Evolutionary conservation across 2,113 vertebrate genomes (phyloP), one percentile per base, ranked within the genome.

Genomic region (Oncorhynchus masou): DNA sequence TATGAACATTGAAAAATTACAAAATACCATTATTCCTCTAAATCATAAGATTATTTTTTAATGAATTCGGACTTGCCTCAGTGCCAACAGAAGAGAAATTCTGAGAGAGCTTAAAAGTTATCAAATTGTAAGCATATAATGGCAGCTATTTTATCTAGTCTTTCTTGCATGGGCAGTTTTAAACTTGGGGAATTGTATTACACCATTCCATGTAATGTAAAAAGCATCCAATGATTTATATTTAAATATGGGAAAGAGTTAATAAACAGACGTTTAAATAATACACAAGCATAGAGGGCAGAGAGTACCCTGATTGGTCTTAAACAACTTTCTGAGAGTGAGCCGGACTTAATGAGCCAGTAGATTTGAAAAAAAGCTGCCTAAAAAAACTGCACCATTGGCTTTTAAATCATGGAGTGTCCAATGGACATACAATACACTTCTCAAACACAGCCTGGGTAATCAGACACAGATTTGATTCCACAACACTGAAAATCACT

Each of bases 381-480:
- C 78, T 73, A 39, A 9, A 39, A 39, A 27, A 34, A 6, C 9
- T 34, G 2, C 16, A 29, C 25, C 65, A 29, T 67, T 34, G 27
- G 29, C 15, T 51, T 70, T 27, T 70, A 70, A 12, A 51, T 51
- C 15, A 71, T 31, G 70, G 16, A 59, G 20, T 80, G 66, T 74
- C 70, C 64, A 27, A 60, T 76, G 73, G 64, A 85, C 80, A 84
- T 39, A 59, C 57, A 76, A 48, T 71, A 66, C 20, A 20, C 62
- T 27, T 78, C 77, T 79, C 60, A 77, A 81, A 45, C 9, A 81
- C 60, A 75, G 77, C 80, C 70, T 79, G 25, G 34, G 71, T 87
- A 88, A 90, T 88, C 77, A 90, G 82, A 45, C 87, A 86, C 71
- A 84, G 70, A 90, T 89, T 88, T 87, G 78, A 88, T 87, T 87